Conservation (phyloP, 23 tunicate species). For the Phallusia fumigata region DNA sequence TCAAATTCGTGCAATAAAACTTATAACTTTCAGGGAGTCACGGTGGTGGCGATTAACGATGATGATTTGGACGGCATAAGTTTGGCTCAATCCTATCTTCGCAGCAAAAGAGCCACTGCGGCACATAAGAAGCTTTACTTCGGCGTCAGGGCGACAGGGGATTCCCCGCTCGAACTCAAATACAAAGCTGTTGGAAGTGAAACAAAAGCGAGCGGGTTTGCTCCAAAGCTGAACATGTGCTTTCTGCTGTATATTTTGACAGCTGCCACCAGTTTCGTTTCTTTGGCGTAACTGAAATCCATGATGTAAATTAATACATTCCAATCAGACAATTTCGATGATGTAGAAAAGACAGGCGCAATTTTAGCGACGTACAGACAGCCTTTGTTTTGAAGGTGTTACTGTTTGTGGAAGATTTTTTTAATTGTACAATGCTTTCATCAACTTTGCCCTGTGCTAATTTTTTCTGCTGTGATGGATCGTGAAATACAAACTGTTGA, state of each 20-base stretch:
- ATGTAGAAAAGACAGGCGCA: too few species aligned
- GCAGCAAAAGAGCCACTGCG: background rate
- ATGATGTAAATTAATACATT: too few species aligned
- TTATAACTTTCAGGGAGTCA: background rate
- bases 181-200: background rate
- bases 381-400: too few species aligned
- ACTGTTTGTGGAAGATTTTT: too few species aligned
- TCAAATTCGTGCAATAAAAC: too few species aligned
- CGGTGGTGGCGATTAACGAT: conserved; percentile 6
- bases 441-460: too few species aligned
- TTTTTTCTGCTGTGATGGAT: too few species aligned
- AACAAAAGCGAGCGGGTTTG: background rate
- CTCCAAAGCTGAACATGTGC: background rate
- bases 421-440: too few species aligned
- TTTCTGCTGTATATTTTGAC: background rate
- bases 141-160: background rate
- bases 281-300: background rate
- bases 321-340: too few species aligned
- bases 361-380: too few species aligned
- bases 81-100: background rate
- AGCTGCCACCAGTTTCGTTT: background rate
- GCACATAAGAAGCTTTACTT: background rate
- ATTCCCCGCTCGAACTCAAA: background rate
- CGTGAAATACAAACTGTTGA: too few species aligned
- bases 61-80: background rate